Conservation (phyloP, 2,113 vertebrate genomes). For the Probosciger aterrimus region DNA sequence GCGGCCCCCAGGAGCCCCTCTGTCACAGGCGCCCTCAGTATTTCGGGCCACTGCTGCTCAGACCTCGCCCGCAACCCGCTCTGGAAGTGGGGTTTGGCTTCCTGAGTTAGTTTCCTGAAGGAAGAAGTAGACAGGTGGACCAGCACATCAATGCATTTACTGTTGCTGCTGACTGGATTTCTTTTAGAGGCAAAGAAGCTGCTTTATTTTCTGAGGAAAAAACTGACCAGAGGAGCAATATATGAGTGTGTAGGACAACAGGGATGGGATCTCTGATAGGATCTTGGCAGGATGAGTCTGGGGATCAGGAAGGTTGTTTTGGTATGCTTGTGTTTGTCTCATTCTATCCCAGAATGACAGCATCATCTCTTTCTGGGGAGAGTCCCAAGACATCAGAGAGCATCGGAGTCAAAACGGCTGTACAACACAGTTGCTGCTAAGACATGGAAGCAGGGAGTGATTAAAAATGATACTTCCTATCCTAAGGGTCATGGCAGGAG, state of each 20-base stretch:
- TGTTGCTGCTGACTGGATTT: not conserved
- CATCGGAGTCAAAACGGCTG: not conserved
- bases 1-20: accelerated
- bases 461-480: not conserved
- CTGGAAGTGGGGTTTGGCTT: not conserved
- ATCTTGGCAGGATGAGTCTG: not conserved
- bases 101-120: not conserved
- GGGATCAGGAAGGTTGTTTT: not conserved
- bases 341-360: not conserved
- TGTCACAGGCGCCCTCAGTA: accelerated
- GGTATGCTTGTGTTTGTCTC: not conserved
- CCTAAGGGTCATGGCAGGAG: not conserved
- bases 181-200: accelerated
- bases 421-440: not conserved
- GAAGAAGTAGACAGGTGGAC: not conserved
- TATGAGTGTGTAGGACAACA: not conserved
- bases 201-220: not conserved
- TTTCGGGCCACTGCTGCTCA: not conserved
- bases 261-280: not conserved
- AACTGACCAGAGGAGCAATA: not conserved
- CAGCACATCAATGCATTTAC: not conserved
- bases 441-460: not conserved
- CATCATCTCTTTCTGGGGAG: not conserved
- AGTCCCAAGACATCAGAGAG: not conserved
- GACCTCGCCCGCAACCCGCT: not conserved